Evolutionary conservation across 2,888 invertebrate species (phyloP).

Genomic region (Linhomoeus sp.): DNA sequence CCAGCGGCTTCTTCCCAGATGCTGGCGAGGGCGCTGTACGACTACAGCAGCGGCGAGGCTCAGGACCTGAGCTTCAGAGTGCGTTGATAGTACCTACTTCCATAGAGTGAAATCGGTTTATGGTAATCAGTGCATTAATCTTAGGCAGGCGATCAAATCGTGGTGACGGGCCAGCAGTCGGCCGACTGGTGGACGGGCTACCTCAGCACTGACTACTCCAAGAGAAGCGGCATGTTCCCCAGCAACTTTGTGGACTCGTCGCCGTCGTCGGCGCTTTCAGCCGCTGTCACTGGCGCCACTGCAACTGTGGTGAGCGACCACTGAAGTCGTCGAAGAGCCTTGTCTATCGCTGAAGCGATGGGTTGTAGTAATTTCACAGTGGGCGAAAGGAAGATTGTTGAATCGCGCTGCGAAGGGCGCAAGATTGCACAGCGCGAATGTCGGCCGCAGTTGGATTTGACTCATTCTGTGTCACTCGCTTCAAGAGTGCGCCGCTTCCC

Average conservation of each 20-base stretch:
- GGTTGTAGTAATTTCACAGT: too few relatives aligned
- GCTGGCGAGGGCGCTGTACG: constrained; percentile 1
- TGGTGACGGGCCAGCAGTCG: background rate
- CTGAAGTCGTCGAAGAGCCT: too few relatives aligned
- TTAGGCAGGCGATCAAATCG: constrained; percentile 2
- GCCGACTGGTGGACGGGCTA: constrained; percentile 1
- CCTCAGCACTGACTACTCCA: background rate
- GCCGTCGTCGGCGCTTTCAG: too few relatives aligned
- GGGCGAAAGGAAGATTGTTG: too few relatives aligned
- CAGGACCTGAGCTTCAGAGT: constrained; percentile 1
- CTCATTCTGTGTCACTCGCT: background rate
- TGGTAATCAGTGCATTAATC: background rate
- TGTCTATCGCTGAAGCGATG: too few relatives aligned
- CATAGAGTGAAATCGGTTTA: too few relatives aligned
- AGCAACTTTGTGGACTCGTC: too few relatives aligned
- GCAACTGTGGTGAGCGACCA: too few relatives aligned
- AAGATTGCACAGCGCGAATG: too few relatives aligned
- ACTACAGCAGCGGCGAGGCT: background rate
- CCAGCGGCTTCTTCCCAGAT: background rate
- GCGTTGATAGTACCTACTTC: too few relatives aligned
- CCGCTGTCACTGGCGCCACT: too few relatives aligned
- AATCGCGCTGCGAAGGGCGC: too few relatives aligned
- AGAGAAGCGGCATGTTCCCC: background rate
- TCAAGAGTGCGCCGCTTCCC: background rate
- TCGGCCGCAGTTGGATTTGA: background rate